phyloP scores from a whole-genome alignment of 1,140 invertebrate genomes.

The Euura saliciscinereae region DNA sequence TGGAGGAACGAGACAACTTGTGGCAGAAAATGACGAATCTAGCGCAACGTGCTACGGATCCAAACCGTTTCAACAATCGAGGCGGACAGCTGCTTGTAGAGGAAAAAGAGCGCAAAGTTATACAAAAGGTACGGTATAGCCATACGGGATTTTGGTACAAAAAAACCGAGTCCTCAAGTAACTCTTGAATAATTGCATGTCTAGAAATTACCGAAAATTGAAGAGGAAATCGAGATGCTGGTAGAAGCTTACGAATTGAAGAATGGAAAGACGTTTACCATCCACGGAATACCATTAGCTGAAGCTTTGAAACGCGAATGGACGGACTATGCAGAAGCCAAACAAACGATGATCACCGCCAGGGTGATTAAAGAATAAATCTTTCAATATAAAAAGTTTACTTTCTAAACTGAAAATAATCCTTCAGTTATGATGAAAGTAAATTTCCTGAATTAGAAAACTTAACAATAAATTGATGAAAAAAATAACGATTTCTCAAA shows the following conservation, averaged over 20 bases:
- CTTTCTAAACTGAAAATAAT: no score
- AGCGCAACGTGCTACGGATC: slow-evolving; percentile 74
- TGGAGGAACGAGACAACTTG: slow-evolving; percentile 66
- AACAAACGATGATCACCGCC: slow-evolving; percentile 48
- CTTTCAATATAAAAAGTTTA: no score
- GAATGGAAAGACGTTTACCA: slow-evolving; percentile 61
- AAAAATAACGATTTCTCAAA: no score
- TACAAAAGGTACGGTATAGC: slow-evolving; percentile 60
- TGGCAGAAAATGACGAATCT: slow-evolving; percentile 74
- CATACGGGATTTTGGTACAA: neutral
- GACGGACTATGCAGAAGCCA: slow-evolving; percentile 53
- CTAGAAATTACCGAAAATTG: slow-evolving; percentile 69
- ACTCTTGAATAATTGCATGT: slow-evolving; percentile 14
- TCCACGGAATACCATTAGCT: slow-evolving; percentile 65
- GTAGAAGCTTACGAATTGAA: slow-evolving; percentile 62
- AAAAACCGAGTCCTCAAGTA: neutral
- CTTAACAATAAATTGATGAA: no score
- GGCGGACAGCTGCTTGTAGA: slow-evolving; percentile 82
- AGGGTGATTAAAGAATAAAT: slow-evolving; percentile 34
- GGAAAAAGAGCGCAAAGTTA: slow-evolving; percentile 81
- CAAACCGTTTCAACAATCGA: slow-evolving; percentile 82
- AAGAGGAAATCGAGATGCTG: slow-evolving; percentile 64
- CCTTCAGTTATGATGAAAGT: no score
- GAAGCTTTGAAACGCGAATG: slow-evolving; percentile 63
- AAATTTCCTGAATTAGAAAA: no score